phyloP scores from a whole-genome alignment of 2,888 invertebrate genomes.

The Physocephala rufipes region DNA sequence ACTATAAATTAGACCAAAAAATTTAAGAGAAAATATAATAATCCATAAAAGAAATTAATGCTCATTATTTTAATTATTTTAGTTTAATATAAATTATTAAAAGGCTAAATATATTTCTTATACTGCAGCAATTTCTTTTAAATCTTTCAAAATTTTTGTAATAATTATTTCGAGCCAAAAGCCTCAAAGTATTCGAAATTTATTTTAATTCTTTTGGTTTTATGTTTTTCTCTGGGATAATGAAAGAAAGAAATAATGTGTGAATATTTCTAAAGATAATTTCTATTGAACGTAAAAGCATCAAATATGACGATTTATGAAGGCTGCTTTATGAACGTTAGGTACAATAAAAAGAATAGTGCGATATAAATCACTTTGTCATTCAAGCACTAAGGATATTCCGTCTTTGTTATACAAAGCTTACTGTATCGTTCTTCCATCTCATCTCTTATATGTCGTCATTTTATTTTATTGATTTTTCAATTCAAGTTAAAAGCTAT shows the following conservation, averaged over 20 bases:
- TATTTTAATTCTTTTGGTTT: background rate
- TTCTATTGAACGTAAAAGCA: background rate
- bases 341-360: background rate
- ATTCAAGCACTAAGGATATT: background rate
- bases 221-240: background rate
- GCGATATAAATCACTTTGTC: background rate
- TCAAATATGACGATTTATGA: background rate
- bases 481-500: background rate
- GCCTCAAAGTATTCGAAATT: no score
- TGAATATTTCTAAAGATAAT: no score
- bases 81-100: no score
- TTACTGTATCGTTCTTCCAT: no score
- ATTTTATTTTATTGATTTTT: background rate
- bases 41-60: background rate
- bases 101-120: no score
- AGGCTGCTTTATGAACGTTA: background rate
- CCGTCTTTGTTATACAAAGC: background rate
- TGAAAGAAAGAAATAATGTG: background rate
- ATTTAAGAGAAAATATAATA: background rate
- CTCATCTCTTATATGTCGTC: no score
- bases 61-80: background rate
- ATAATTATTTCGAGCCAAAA: no score
- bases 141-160: no score
- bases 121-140: no score
- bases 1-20: background rate